Percentiles rank a stretch among this genome's conserved stretches.
These are phyloP conservation scores for Oxyura jamaicensis DNA, from an alignment of 2,113 vertebrate species.

Conservation along the genomic window DNA sequence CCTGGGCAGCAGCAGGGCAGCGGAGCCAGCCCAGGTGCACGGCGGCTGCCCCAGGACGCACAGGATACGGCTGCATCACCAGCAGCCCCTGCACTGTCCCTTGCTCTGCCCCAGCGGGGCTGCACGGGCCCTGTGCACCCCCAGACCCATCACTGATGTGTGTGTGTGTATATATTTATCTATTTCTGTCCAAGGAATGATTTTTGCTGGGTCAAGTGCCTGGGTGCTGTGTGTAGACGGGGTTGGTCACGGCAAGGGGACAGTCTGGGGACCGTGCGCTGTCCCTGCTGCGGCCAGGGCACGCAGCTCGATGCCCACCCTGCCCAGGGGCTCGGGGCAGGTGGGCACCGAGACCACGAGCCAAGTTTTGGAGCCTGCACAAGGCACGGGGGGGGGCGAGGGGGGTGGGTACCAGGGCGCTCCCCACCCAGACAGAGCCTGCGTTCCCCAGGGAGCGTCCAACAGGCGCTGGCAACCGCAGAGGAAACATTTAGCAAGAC, in stretches of 20 bases:
- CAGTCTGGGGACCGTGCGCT: fast-evolving
- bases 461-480: neutral
- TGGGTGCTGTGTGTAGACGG: neutral
- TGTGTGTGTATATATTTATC: no score
- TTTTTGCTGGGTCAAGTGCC: neutral
- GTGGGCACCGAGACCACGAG: fast-evolving
- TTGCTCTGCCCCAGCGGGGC: neutral
- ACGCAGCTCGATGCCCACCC: fast-evolving
- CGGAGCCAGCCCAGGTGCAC: neutral
- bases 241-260: neutral
- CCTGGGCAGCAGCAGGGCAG: neutral
- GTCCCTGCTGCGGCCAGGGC: fast-evolving
- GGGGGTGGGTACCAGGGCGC: neutral
- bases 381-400: no score
- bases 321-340: fast-evolving
- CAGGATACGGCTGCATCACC: neutral
- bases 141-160: neutral
- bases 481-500: neutral
- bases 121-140: neutral
- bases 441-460: neutral
- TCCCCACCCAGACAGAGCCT: neutral
- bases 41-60: neutral
- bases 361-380: neutral
- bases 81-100: neutral
- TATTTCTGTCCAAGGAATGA: neutral